A percentile compares a stretch with the other conserved stretches of the same genome.
Evolutionary conservation across 1,140 invertebrate species (phyloP).

Genomic region (Cyrtorhinus lividipennis): DNA sequence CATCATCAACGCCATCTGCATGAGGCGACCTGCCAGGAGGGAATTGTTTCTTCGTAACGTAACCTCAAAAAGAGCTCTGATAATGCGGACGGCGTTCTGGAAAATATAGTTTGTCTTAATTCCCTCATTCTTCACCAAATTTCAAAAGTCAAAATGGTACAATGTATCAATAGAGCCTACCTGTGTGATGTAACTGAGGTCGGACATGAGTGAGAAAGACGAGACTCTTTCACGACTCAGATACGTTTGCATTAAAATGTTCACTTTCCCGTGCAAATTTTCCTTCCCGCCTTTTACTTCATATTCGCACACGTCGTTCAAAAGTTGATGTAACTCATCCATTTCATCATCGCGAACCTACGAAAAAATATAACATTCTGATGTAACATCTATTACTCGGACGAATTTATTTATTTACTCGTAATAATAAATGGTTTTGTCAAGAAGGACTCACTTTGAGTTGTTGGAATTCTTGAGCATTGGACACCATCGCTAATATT

Average conservation of each 20-base stretch:
- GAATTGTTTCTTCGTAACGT: slow-evolving; percentile 78
- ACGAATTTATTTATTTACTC: no score
- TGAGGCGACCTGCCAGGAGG: slow-evolving; percentile 64
- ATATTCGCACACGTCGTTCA: slow-evolving; percentile 55
- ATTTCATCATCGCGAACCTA: slow-evolving; percentile 89
- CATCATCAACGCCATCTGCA: slow-evolving; percentile 77
- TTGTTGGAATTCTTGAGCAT: slow-evolving; percentile 89
- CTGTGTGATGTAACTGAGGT: slow-evolving; percentile 84
- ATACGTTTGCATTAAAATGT: slow-evolving; percentile 88
- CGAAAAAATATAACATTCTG: slow-evolving; percentile 19
- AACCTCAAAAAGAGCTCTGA: slow-evolving; percentile 87
- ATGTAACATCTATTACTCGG: not conserved
- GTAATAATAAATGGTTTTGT: no score
- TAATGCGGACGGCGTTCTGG: slow-evolving; percentile 80
- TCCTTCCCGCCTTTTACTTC: slow-evolving; percentile 65
- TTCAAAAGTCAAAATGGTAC: not conserved
- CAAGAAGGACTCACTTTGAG: slow-evolving; percentile 86
- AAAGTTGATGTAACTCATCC: slow-evolving; percentile 67
- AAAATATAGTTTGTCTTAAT: no score
- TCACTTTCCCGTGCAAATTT: slow-evolving; percentile 90
- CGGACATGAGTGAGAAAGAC: slow-evolving; percentile 80
- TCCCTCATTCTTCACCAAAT: no score
- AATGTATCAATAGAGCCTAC: no score
- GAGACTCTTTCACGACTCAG: slow-evolving; percentile 65
- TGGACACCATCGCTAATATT: slow-evolving; percentile 76